phyloP scores from a whole-genome alignment of 1,140 invertebrate genomes.

The Lamellibrachia luymesi region DNA sequence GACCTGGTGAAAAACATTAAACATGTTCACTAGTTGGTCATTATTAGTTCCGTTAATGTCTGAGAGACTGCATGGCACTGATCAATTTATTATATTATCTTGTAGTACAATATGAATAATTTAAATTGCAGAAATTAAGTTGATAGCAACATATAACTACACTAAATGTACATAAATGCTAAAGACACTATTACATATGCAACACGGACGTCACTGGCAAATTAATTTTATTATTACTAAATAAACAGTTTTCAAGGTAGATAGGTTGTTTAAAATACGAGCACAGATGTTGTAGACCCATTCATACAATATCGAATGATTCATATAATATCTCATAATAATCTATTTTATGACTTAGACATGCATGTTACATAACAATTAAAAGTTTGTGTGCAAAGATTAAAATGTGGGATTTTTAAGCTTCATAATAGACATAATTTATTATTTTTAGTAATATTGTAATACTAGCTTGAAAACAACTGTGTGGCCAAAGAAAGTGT shows the following conservation, averaged over 20 bases:
- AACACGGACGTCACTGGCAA: neutral
- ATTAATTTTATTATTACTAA: neutral
- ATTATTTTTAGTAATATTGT: neutral
- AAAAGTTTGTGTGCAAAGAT: no score
- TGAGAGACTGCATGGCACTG: neutral
- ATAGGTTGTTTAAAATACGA: no score
- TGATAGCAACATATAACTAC: neutral
- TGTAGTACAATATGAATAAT: neutral
- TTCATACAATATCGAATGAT: no score
- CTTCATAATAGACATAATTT: no score
- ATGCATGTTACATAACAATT: no score
- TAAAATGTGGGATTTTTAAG: no score
- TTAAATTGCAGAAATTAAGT: neutral
- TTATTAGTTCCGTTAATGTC: neutral
- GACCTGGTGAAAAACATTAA: slow-evolving; percentile 63
- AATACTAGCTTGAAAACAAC: neutral
- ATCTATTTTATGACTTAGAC: no score
- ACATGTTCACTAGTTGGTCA: neutral
- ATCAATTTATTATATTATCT: neutral
- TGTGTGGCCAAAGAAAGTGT: no score
- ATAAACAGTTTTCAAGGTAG: neutral
- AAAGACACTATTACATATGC: neutral
- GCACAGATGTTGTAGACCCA: no score
- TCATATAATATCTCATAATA: no score
- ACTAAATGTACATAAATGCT: slow-evolving; percentile 9